These are phyloP conservation scores for Radopholus similis DNA, from an alignment of 1,140 invertebrate genomes.

Conservation along the genomic window DNA sequence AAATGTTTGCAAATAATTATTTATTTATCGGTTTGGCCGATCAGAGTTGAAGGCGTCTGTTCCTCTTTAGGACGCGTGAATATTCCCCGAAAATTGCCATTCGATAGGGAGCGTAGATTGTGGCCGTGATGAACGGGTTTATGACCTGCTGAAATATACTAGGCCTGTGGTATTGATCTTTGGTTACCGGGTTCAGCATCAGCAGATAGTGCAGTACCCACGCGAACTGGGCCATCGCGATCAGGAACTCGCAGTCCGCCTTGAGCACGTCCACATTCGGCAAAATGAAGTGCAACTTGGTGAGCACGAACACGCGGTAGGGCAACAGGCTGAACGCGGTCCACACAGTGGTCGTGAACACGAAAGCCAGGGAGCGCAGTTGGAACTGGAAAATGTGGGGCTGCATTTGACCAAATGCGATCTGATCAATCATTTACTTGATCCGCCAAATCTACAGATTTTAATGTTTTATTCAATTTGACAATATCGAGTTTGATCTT, in stretches of 20 bases:
- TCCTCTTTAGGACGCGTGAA: too few species aligned
- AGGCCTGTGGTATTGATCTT: background rate
- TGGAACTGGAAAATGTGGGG: too few species aligned
- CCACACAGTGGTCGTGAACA: slow-evolving; percentile 17
- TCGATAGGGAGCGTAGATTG: slow-evolving; percentile 16
- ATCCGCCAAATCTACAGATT: background rate
- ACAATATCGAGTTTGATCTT: background rate
- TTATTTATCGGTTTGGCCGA: too few species aligned
- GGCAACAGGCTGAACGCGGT: slow-evolving; percentile 13
- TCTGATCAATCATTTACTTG: too few species aligned
- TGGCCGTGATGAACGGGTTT: slow-evolving; percentile 14
- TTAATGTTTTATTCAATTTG: background rate
- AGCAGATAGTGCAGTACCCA: slow-evolving; percentile 17
- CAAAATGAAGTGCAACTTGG: background rate
- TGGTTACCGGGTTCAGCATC: slow-evolving; percentile 7
- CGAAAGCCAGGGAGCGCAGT: slow-evolving; percentile 12
- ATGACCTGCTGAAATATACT: background rate
- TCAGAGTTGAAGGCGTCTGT: too few species aligned
- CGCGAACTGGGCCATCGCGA: background rate
- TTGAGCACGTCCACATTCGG: background rate
- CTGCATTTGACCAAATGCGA: too few species aligned
- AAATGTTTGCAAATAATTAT: too few species aligned
- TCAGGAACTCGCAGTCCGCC: background rate
- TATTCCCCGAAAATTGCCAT: too few species aligned
- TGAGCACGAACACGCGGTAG: background rate